Base-by-base conservation (phyloP, 2,797 vertebrate species). In the Phalloptychus januarius region DNA sequence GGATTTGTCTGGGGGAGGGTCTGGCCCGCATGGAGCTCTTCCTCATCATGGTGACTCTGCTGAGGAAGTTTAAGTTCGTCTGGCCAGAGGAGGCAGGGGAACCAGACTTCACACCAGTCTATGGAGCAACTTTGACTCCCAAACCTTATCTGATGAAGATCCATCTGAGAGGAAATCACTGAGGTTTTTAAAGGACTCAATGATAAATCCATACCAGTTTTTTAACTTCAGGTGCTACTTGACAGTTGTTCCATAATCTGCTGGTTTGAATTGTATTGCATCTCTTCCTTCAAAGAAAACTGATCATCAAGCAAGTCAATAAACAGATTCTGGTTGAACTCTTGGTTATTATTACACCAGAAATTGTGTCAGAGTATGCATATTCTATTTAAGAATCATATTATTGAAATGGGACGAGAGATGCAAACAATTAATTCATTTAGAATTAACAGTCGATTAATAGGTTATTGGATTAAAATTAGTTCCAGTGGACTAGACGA, bases 21-120 rank as follows among this genome's bases (percentile, higher is more conserved):
- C 83, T 96, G 83, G 94, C 95, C 31, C 94, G 94, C 23, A 95
- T 95, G 94, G 94, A 95, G 87, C 93, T 96, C 58, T 95, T 95
- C 87, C 84, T 95, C 78, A 86, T 95, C 58, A 65, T 80, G 2
- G 94, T 94, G 45, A 94, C 92, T 4, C 85, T 95, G 75, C 86
- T 95, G 78, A 91, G 84, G 77, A 94, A 78, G 75, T 95, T 94
- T 70, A 81, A 79, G 72, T 93, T 95, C 72, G 7, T 91, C 71
- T 94, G 94, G 92, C 92, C 93, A 0, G 58, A 83, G 8, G 58
- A 83, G 3, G 77, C 69, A 67, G 80, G 75, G 58, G 52, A 74
- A 23, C 63, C 71, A 3, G 80, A 82, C 71, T 77, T 74, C 5
- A 71, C 75, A 25, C 75, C 80, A 0, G 44, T 90, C 3, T 93